phyloP scores from a whole-genome alignment of 1,140 invertebrate species.

The Oedothorax gibbosus region DNA sequence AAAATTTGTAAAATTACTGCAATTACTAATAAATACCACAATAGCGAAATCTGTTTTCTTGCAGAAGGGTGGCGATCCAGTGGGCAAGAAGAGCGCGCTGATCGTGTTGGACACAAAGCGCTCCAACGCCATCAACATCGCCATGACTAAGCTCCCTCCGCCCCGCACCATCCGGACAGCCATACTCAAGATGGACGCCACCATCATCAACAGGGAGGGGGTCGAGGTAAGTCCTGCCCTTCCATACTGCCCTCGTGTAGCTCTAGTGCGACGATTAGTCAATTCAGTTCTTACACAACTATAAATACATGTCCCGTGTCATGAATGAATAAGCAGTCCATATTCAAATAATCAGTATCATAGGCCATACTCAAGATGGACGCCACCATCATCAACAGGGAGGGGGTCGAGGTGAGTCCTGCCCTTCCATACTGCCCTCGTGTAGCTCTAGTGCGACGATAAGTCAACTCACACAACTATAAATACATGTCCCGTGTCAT shows the following conservation, averaged over 20 bases:
- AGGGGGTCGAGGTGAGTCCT: constrained; percentile 90
- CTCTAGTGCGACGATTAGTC: too few species aligned
- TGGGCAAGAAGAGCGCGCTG: constrained; percentile 88
- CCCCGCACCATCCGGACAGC: constrained; percentile 95
- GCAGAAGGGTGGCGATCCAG: not conserved
- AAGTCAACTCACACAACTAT: too few species aligned
- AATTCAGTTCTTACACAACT: too few species aligned
- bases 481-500: too few species aligned
- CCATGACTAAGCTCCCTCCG: constrained; percentile 98
- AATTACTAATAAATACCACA: too few species aligned
- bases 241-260: not conserved
- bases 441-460: too few species aligned
- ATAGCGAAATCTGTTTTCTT: not conserved
- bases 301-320: too few species aligned
- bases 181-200: constrained; percentile 99
- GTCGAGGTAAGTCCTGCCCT: constrained; percentile 79
- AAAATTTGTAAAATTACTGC: too few species aligned
- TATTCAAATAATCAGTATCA: too few species aligned
- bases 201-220: constrained; percentile 97
- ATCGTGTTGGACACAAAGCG: constrained; percentile 97
- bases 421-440: too few species aligned
- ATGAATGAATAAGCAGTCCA: too few species aligned
- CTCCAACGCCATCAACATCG: constrained; percentile 99
- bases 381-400: constrained; percentile 95
- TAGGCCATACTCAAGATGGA: constrained; percentile 99